A percentile compares a stretch with the other conserved stretches of the same genome.
Conservation (phyloP, 2,113 vertebrate species). For the Bufo gargarizans region DNA sequence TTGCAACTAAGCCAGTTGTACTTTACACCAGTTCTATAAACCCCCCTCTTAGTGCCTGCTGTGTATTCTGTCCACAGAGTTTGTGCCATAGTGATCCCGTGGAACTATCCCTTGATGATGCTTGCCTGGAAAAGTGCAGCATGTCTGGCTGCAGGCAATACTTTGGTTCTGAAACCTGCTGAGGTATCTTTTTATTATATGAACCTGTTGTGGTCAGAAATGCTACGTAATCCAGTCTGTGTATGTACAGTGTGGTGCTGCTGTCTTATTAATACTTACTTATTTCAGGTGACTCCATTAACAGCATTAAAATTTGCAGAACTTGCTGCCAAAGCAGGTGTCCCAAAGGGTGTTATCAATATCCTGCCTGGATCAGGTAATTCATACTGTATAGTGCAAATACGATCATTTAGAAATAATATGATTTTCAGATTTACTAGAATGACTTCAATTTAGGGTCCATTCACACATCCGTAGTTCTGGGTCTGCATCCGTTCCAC, state of each 20-base stretch:
- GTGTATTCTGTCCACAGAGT: conserved; percentile 65
- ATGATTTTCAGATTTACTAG: background rate
- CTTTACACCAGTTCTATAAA: no score
- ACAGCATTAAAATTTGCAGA: conserved; percentile 86
- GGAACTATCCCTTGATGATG: conserved; percentile 88
- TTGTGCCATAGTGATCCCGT: conserved; percentile 83
- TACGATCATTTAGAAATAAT: no score
- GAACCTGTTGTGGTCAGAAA: background rate
- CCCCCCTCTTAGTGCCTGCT: background rate
- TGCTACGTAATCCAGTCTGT: background rate
- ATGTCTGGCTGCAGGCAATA: conserved; percentile 82
- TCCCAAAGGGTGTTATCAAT: conserved; percentile 82
- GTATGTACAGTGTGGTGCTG: background rate
- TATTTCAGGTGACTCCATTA: conserved; percentile 79
- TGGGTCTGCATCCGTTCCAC: no score
- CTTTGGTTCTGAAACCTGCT: conserved; percentile 80
- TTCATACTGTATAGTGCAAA: background rate
- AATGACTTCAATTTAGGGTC: background rate
- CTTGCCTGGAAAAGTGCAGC: conserved; percentile 84
- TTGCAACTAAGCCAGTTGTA: no score
- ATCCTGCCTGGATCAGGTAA: conserved; percentile 84
- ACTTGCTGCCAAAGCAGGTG: conserved; percentile 76
- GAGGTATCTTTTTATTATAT: conserved; percentile 68
- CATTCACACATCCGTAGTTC: no score
- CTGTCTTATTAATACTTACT: background rate